Conservation (phyloP, 2,113 vertebrate genomes). For the Smithornis capensis region DNA sequence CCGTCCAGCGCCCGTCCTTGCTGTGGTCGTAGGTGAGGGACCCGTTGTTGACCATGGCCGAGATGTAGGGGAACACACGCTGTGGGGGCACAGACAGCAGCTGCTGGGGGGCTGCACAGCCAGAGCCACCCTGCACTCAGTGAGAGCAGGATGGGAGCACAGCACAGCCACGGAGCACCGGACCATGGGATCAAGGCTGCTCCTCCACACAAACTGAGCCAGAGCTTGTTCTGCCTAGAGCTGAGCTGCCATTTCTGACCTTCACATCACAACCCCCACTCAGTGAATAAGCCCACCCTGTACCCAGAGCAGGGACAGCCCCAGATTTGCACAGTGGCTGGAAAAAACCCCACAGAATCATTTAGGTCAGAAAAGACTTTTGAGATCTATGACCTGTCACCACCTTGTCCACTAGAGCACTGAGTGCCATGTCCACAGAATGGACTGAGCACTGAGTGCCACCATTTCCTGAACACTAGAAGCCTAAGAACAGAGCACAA, state of each 20-base stretch:
- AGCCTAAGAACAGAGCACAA: not conserved
- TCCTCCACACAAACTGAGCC: rapidly evolving
- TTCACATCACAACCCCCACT: not conserved
- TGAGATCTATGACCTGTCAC: not conserved
- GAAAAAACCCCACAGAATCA: not conserved
- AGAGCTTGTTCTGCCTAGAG: not conserved
- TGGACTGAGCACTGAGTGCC: not conserved
- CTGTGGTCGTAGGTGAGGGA: constrained; percentile 92
- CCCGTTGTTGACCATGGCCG: constrained; percentile 97
- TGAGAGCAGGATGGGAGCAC: not conserved
- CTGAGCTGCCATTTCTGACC: not conserved
- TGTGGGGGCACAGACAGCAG: constrained; percentile 27
- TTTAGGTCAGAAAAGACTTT: not conserved
- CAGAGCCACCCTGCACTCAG: not conserved
- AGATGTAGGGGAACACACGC: constrained; percentile 95
- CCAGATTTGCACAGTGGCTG: not conserved
- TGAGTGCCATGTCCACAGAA: not conserved
- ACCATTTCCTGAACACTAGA: not conserved
- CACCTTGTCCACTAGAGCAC: not conserved
- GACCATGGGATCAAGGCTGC: not conserved
- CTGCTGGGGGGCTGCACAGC: not conserved
- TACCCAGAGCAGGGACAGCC: not conserved
- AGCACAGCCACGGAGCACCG: rapidly evolving
- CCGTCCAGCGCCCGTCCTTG: constrained; percentile 89
- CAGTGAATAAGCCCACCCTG: not conserved